These are phyloP conservation scores for Meliscaeva auricollis DNA, from an alignment of 2,888 invertebrate species.

Conservation along the genomic window DNA sequence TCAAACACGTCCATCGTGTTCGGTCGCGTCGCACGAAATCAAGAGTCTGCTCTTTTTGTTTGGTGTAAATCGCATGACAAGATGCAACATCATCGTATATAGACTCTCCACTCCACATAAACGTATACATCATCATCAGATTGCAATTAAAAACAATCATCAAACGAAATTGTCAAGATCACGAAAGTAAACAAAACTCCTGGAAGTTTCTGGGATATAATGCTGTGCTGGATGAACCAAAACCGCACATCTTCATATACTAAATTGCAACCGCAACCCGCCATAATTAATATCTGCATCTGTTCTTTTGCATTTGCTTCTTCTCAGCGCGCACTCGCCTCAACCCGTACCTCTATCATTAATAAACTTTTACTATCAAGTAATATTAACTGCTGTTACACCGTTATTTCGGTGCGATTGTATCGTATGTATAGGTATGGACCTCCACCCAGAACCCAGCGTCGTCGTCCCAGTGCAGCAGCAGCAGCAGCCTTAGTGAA, in stretches of 20 bases:
- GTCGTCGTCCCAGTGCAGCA: no score
- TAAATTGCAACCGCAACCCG: slow-evolving; percentile 15
- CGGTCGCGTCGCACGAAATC: slow-evolving; percentile 37
- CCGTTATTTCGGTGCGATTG: slow-evolving; percentile 69
- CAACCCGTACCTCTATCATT: slow-evolving; percentile 48
- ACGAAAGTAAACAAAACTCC: slow-evolving; percentile 73
- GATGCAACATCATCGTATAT: slow-evolving; percentile 51
- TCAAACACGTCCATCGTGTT: slow-evolving; percentile 28
- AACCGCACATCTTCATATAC: background rate
- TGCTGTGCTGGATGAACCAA: background rate
- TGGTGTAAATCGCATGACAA: slow-evolving; percentile 62
- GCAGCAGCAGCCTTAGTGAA: slow-evolving; percentile 30
- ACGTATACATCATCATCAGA: slow-evolving; percentile 57
- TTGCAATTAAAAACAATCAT: slow-evolving; percentile 75
- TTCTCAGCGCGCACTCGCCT: background rate
- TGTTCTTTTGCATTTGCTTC: slow-evolving; percentile 37
- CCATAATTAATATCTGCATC: slow-evolving; percentile 70
- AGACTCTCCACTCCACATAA: slow-evolving; percentile 20
- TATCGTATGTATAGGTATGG: slow-evolving; percentile 13
- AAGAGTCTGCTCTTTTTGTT: slow-evolving; percentile 31
- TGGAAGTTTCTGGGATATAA: background rate
- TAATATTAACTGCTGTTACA: slow-evolving; percentile 63
- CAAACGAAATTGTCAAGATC: slow-evolving; percentile 74
- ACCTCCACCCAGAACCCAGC: slow-evolving; percentile 36
- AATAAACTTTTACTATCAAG: slow-evolving; percentile 74